A percentile compares a stretch with the other conserved stretches of the same genome.
Conservation (phyloP, 1,140 invertebrate species). For the Calephelis virginiensis region DNA sequence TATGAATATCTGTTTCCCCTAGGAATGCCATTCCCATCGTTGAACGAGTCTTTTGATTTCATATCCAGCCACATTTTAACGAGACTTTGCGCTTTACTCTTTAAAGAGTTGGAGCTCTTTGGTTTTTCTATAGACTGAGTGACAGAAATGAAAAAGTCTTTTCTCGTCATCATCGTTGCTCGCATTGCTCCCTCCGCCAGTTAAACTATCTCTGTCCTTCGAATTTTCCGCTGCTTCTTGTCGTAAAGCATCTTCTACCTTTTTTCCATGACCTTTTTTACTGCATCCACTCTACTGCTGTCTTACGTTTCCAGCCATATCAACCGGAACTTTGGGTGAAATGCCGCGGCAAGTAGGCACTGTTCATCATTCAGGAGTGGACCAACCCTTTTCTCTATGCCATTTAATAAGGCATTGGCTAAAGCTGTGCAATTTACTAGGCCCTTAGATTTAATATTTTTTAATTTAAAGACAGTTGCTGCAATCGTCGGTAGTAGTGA, state of each 20-base stretch:
- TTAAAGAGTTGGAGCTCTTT: constrained; percentile 26
- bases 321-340: constrained; percentile 31
- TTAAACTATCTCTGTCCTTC: constrained; percentile 36
- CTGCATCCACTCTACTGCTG: constrained; percentile 36
- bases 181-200: constrained; percentile 31
- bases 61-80: constrained; percentile 40
- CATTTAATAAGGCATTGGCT: constrained; percentile 32
- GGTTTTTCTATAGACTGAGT: constrained; percentile 37
- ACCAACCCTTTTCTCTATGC: constrained; percentile 33
- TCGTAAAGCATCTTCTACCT: constrained; percentile 34
- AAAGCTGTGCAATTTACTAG: constrained; percentile 31
- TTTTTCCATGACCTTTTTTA: constrained; percentile 25
- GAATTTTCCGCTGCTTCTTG: constrained; percentile 33
- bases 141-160: constrained; percentile 35
- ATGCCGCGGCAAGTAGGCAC: constrained; percentile 29
- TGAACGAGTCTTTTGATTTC: constrained; percentile 37
- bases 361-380: constrained; percentile 32
- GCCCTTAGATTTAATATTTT: constrained; percentile 36
- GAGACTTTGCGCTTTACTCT: constrained; percentile 36
- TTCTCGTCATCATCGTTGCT: constrained; percentile 29
- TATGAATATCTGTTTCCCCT: constrained; percentile 40
- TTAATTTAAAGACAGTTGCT: constrained; percentile 33
- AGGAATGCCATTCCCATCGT: constrained; percentile 37
- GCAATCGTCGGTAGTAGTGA: constrained; percentile 30
- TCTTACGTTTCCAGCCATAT: constrained; percentile 34